Percentiles rank a stretch among this genome's conserved stretches.
phyloP scores from a whole-genome alignment of 2,888 invertebrate genomes.

The Standfussiana lucernea region DNA sequence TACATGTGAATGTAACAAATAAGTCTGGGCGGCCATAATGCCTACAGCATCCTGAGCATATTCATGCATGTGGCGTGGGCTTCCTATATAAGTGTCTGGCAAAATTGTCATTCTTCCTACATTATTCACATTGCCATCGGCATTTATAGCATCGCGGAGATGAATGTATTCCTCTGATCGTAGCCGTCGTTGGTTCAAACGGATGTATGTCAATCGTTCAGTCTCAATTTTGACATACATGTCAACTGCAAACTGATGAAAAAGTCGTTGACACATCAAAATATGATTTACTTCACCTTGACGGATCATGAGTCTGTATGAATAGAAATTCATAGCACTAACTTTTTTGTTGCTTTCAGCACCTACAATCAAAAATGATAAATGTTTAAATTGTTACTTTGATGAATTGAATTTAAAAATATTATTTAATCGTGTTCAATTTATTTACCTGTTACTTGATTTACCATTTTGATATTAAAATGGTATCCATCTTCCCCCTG shows the following conservation, averaged over 20 bases:
- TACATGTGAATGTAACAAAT: conserved; percentile 6
- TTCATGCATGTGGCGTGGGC: not conserved
- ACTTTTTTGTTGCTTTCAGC: conserved; percentile 7
- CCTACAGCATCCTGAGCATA: not conserved
- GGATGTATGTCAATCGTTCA: conserved; percentile 2
- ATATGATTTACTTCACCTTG: not conserved
- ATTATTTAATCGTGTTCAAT: not conserved
- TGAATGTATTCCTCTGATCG: not conserved
- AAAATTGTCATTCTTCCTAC: conserved; percentile 6
- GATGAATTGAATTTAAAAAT: not conserved
- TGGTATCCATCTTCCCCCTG: conserved; percentile 59
- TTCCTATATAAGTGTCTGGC: not conserved
- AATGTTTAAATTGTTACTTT: not conserved
- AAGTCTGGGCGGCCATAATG: not conserved
- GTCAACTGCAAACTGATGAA: not conserved
- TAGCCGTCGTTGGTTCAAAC: not conserved
- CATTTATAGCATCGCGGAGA: not conserved
- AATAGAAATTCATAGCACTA: not conserved
- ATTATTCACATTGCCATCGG: not conserved
- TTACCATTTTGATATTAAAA: conserved; percentile 30
- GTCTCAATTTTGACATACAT: conserved; percentile 10
- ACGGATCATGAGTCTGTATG: conserved; percentile 11
- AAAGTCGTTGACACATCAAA: not conserved
- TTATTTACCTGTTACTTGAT: not conserved
- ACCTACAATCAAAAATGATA: not conserved